Conservation (phyloP, 2,888 invertebrate species). For the Candidula unifasciata region DNA sequence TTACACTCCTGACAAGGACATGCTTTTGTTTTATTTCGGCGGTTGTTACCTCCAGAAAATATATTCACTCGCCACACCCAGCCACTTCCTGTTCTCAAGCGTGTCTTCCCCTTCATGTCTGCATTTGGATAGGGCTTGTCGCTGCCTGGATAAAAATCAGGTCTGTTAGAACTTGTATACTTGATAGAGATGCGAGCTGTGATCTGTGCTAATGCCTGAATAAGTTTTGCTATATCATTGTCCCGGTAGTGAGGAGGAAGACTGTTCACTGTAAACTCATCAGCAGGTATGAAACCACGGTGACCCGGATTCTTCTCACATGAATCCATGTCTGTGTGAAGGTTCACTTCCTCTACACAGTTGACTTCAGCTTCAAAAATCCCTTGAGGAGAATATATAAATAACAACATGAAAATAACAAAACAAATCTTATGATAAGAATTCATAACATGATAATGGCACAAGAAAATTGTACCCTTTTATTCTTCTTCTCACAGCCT, state of each 20-base stretch:
- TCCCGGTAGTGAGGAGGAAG: not conserved
- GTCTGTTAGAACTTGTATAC: not conserved
- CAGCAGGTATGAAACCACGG: not conserved
- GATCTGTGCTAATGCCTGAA: not conserved
- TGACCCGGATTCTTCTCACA: not conserved
- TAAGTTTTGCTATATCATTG: not conserved
- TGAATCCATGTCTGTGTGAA: not conserved
- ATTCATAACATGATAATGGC: no score
- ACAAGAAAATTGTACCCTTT: no score
- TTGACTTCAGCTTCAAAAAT: slow-evolving; percentile 11
- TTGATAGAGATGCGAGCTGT: not conserved
- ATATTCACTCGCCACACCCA: not conserved
- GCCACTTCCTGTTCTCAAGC: not conserved
- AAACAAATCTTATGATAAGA: no score
- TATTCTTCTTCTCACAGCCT: no score
- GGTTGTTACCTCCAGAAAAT: not conserved
- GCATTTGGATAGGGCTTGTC: not conserved
- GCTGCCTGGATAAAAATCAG: not conserved
- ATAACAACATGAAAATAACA: no score
- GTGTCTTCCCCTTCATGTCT: not conserved
- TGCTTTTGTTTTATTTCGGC: not conserved
- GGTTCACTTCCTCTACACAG: not conserved
- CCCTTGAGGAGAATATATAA: not conserved
- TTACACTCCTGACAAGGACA: slow-evolving; percentile 1
- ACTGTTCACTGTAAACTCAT: not conserved